Evolutionary conservation across 2,113 vertebrate species (phyloP).

Genomic region (Uropsilus gracilis): DNA sequence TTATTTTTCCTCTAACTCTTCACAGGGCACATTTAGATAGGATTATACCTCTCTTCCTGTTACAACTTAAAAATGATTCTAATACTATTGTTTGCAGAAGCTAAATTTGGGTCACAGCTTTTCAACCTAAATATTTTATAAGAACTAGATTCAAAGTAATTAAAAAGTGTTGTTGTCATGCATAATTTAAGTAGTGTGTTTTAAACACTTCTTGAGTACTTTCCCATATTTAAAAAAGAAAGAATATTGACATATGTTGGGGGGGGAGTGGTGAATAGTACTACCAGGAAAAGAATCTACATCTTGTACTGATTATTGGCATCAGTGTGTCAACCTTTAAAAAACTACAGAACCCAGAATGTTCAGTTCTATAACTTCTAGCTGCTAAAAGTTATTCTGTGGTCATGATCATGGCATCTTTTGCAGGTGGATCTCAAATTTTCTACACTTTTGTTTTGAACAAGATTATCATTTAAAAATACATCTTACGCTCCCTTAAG

Average conservation of each 20-base stretch:
- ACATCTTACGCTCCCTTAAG: background rate
- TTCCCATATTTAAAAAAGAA: background rate
- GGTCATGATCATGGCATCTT: background rate
- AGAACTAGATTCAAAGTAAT: constrained; percentile 8
- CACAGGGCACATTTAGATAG: background rate
- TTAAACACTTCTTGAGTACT: background rate
- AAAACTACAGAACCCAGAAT: too few species aligned
- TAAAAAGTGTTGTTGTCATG: background rate
- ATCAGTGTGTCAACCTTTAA: fast-evolving
- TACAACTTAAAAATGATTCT: background rate
- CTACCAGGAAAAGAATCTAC: background rate
- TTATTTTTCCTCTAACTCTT: background rate
- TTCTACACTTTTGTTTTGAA: constrained; percentile 17
- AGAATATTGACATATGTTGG: background rate
- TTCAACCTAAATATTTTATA: background rate
- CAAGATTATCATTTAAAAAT: background rate
- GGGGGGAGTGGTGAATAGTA: too few species aligned
- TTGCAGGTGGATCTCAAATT: background rate
- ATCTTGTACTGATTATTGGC: background rate
- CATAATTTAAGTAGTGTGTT: background rate
- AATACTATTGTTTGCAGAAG: background rate
- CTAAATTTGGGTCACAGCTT: background rate
- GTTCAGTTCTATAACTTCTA: background rate
- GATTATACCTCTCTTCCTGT: background rate
- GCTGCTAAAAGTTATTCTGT: background rate